Conservation (phyloP, 2,888 invertebrate species). For the Calliopum simillimum region DNA sequence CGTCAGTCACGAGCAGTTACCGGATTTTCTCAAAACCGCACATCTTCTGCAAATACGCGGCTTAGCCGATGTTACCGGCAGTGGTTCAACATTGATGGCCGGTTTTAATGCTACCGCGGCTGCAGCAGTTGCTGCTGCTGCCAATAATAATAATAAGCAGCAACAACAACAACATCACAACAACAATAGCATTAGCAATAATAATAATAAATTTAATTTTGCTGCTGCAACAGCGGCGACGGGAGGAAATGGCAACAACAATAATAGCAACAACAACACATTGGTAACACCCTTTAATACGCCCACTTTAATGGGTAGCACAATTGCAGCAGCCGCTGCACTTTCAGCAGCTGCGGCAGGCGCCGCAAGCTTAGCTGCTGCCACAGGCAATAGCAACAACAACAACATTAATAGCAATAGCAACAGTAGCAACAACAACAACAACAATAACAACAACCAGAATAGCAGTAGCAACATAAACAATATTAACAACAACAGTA, state of each 20-base stretch:
- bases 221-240: slow-evolving; percentile 52
- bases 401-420: slow-evolving; percentile 37
- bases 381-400: slow-evolving; percentile 41
- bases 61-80: slow-evolving; percentile 81
- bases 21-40: slow-evolving; percentile 87
- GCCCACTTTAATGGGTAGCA: slow-evolving; percentile 49
- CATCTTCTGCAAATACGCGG: slow-evolving; percentile 89
- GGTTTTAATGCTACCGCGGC: slow-evolving; percentile 19
- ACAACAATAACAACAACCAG: slow-evolving; percentile 49
- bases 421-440: slow-evolving; percentile 47
- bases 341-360: slow-evolving; percentile 49
- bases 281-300: slow-evolving; percentile 51
- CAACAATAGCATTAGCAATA: slow-evolving; percentile 52
- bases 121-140: slow-evolving; percentile 46
- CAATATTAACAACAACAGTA: slow-evolving; percentile 44
- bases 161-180: slow-evolving; percentile 46
- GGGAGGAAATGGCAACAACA: slow-evolving; percentile 9
- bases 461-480: slow-evolving; percentile 49
- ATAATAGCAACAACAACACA: slow-evolving; percentile 27
- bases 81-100: slow-evolving; percentile 33
- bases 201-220: slow-evolving; percentile 52
- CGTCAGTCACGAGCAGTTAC: slow-evolving; percentile 87
- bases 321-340: slow-evolving; percentile 49
- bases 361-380: slow-evolving; percentile 10
- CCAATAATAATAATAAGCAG: slow-evolving; percentile 52